Evolutionary conservation across 1,140 invertebrate species (phyloP).

Genomic region (Augochlora pura): DNA sequence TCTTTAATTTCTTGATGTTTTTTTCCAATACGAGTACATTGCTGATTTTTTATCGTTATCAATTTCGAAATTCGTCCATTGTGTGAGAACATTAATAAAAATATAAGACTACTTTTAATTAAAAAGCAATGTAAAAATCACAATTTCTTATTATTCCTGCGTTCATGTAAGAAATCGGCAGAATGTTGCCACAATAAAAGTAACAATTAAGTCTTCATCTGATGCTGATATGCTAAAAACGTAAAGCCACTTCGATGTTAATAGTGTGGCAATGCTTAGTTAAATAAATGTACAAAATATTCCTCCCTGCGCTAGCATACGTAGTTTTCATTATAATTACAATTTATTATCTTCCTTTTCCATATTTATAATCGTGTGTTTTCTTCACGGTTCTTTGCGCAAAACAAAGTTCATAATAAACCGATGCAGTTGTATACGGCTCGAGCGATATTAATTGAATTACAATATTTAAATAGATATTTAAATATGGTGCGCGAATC

Average conservation of each 20-base stretch:
- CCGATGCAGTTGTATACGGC: conserved; percentile 70
- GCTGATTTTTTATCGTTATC: conserved; percentile 44
- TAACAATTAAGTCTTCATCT: conserved; percentile 59
- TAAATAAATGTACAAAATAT: conserved; percentile 78
- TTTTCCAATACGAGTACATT: conserved; percentile 58
- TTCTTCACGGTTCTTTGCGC: conserved; percentile 63
- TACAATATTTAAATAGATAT: conserved; percentile 79
- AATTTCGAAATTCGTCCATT: conserved; percentile 45
- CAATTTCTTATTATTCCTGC: conserved; percentile 38
- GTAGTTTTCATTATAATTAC: conserved; percentile 67
- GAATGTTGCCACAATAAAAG: conserved; percentile 39
- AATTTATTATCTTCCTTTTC: conserved; percentile 68
- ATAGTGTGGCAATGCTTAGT: conserved; percentile 66
- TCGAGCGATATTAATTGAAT: conserved; percentile 75
- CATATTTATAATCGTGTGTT: conserved; percentile 65
- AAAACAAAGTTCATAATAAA: conserved; percentile 74
- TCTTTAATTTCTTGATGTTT: conserved; percentile 60
- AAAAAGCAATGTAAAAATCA: conserved; percentile 68
- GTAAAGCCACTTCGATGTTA: conserved; percentile 64
- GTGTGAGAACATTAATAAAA: conserved; percentile 48
- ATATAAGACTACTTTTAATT: conserved; percentile 56
- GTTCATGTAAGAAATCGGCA: conserved; percentile 36
- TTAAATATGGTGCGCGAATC: conserved; percentile 73
- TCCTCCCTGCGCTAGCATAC: conserved; percentile 67
- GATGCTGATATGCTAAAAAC: conserved; percentile 64